A percentile compares a stretch with the other conserved stretches of the same genome.
Evolutionary conservation across 2,113 vertebrate species (phyloP).

Genomic region (Acanthochromis polyacanthus): DNA sequence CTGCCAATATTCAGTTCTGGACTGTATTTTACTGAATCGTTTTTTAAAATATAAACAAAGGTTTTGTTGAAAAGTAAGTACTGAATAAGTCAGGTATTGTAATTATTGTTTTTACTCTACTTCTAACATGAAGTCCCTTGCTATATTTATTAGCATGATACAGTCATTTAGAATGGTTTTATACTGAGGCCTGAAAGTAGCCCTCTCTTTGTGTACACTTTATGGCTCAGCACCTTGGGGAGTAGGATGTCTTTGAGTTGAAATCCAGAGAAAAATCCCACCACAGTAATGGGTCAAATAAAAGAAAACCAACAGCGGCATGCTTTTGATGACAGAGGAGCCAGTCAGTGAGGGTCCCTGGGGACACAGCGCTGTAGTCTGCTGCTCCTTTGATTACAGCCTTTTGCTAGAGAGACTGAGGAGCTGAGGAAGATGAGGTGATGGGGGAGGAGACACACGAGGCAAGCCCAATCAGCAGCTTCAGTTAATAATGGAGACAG

Average conservation of each 20-base stretch:
- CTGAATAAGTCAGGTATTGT: too few species aligned
- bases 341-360: constrained; percentile 1
- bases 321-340: constrained; percentile 33
- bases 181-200: neutral
- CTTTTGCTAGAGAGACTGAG: constrained; percentile 30
- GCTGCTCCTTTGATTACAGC: constrained; percentile 48
- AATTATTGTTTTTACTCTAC: too few species aligned
- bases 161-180: too few species aligned
- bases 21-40: too few species aligned
- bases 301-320: constrained; percentile 30
- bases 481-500: constrained; percentile 33
- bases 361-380: constrained; percentile 37
- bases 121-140: too few species aligned
- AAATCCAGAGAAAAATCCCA: neutral
- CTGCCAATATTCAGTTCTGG: neutral
- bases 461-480: constrained; percentile 28
- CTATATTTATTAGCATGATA: too few species aligned
- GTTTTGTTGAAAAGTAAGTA: too few species aligned
- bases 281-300: constrained; percentile 18
- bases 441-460: constrained; percentile 6
- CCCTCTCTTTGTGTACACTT: neutral
- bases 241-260: neutral
- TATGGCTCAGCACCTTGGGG: neutral
- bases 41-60: too few species aligned
- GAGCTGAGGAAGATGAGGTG: constrained; percentile 12